These are phyloP conservation scores for Sebastes ruberrimus DNA, from an alignment of 2,797 vertebrate species.

Conservation along the genomic window DNA sequence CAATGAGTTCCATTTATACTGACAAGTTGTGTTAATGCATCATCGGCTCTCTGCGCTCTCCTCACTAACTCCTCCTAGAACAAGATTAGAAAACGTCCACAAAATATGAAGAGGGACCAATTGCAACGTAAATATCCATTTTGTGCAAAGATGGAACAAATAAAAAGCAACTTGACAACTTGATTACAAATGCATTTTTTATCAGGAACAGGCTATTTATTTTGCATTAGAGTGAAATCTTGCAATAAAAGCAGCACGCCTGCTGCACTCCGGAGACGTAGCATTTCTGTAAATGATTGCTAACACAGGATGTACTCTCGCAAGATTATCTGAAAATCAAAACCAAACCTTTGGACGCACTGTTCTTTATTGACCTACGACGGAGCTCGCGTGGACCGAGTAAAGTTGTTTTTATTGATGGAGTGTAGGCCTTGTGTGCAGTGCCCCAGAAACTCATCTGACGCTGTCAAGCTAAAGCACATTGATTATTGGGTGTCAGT, in stretches of 20 bases:
- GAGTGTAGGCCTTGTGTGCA: conserved; percentile 37
- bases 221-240: not conserved
- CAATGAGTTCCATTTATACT: conserved; percentile 22
- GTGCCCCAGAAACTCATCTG: conserved; percentile 65
- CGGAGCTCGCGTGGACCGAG: conserved; percentile 45
- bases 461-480: conserved; percentile 66
- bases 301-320: conserved; percentile 2
- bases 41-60: not conserved
- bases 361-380: conserved; percentile 35
- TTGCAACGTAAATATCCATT: not conserved
- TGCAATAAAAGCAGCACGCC: not conserved
- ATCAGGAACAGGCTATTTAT: not conserved
- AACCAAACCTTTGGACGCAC: conserved; percentile 48
- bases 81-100: conserved; percentile 4
- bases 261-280: not conserved
- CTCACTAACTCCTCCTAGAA: not conserved
- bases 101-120: conserved; percentile 1
- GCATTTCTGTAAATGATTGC: conserved; percentile 28
- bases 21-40: conserved; percentile 28
- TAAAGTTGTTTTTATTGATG: conserved; percentile 67
- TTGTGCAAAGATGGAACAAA: conserved; percentile 17
- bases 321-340: conserved; percentile 35
- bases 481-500: conserved; percentile 78
- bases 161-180: conserved; percentile 23
- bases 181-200: conserved; percentile 18